Evolutionary conservation across 1,140 invertebrate genomes (phyloP).

Genomic region (Heterodera schachtii): DNA sequence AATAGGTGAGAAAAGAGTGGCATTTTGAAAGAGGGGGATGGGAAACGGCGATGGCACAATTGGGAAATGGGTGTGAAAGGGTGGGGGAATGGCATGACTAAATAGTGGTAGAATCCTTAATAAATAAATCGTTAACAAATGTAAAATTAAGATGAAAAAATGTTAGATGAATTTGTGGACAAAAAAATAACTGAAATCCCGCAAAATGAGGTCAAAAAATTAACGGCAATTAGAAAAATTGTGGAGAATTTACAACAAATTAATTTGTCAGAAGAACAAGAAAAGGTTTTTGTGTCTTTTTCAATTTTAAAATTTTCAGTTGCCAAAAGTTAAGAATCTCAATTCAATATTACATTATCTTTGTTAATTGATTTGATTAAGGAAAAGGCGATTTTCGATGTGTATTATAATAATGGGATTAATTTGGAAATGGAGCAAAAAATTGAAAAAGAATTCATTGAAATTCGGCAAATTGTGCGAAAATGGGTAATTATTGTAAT

Average conservation of each 20-base stretch:
- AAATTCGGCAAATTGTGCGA: background rate
- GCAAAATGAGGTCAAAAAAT: background rate
- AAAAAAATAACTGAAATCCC: background rate
- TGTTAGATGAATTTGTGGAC: background rate
- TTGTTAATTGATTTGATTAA: too few relatives aligned
- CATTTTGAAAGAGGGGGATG: too few relatives aligned
- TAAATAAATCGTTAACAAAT: background rate
- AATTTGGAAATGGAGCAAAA: background rate
- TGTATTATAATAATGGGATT: background rate
- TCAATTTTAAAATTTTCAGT: too few relatives aligned
- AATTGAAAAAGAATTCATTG: background rate
- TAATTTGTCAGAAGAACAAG: background rate
- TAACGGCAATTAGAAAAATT: background rate
- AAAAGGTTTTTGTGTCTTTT: background rate
- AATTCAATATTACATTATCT: too few relatives aligned
- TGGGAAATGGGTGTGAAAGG: too few relatives aligned
- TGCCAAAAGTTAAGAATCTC: too few relatives aligned
- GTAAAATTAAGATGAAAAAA: background rate
- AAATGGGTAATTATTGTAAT: background rate
- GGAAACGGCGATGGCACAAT: too few relatives aligned
- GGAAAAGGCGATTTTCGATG: background rate
- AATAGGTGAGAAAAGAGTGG: too few relatives aligned
- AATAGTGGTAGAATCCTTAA: background rate
- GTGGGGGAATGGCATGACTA: too few relatives aligned
- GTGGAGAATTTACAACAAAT: background rate